These are phyloP conservation scores for Fukomys damarensis DNA, from an alignment of 2,113 vertebrate species.

Conservation along the genomic window DNA sequence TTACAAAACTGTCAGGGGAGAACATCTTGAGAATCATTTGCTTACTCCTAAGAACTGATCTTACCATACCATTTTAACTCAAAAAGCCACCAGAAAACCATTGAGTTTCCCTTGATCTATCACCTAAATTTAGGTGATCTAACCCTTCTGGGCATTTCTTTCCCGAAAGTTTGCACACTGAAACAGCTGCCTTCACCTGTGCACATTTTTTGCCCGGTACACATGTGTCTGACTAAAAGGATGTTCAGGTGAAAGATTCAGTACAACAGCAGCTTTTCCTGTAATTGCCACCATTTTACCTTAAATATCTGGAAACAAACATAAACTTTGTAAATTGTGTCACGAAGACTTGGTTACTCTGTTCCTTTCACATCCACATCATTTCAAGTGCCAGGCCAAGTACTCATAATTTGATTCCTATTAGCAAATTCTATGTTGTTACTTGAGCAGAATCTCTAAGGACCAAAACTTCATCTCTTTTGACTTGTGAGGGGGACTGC, in stretches of 20 bases:
- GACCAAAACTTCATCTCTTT: neutral
- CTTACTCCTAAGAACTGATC: neutral
- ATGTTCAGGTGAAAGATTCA: neutral
- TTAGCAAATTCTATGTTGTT: neutral
- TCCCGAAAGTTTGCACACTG: neutral
- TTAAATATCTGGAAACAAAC: neutral
- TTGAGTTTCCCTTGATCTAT: neutral
- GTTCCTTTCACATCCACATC: neutral
- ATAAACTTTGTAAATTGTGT: neutral
- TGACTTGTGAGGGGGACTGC: neutral
- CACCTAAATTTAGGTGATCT: neutral
- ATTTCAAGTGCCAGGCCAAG: neutral
- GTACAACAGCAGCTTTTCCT: neutral
- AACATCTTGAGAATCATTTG: neutral
- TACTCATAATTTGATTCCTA: neutral
- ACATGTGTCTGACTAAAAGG: neutral
- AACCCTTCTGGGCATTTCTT: neutral
- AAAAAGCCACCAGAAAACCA: neutral
- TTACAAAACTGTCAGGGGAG: neutral
- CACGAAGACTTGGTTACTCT: neutral
- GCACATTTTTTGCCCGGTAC: neutral
- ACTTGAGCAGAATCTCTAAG: neutral
- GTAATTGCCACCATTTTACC: neutral
- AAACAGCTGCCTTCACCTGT: neutral
- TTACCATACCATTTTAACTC: neutral